Percentiles rank a stretch among this genome's conserved stretches.
Conservation (phyloP, 2,113 vertebrate species). For the Engraulis encrasicolus region DNA sequence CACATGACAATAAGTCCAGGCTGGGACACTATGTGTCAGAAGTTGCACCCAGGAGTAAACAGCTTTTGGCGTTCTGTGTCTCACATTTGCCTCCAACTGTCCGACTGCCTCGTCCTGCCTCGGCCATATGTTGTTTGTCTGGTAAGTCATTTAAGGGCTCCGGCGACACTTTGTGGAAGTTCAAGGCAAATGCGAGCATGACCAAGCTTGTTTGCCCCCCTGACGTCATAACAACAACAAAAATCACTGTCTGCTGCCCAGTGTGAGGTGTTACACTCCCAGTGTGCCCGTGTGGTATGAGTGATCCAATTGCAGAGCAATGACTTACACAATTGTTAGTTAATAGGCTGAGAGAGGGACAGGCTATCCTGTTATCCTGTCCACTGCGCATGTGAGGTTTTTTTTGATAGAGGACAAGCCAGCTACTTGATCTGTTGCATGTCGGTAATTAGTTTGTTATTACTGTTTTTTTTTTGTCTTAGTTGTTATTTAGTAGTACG, state of each 20-base stretch:
- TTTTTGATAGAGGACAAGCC: no score
- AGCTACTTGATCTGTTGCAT: no score
- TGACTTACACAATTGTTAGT: conserved; percentile 53
- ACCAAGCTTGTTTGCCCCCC: conserved; percentile 1
- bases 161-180: not conserved
- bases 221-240: not conserved
- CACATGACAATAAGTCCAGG: not conserved
- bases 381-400: conserved; percentile 26
- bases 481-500: no score
- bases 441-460: no score
- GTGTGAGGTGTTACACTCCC: not conserved
- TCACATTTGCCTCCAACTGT: not conserved
- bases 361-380: conserved; percentile 11
- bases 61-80: not conserved
- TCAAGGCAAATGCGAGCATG: conserved; percentile 15
- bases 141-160: not conserved
- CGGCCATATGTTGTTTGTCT: conserved; percentile 26
- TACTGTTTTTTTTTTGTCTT: no score
- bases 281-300: not conserved
- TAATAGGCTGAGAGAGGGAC: conserved; percentile 32
- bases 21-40: not conserved
- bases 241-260: not conserved
- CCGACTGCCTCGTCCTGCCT: conserved; percentile 16
- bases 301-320: not conserved
- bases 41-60: conserved; percentile 11